Evolutionary conservation across 2,113 vertebrate species (phyloP).

Genomic region (zebrafish (Danio rerio)): DNA sequence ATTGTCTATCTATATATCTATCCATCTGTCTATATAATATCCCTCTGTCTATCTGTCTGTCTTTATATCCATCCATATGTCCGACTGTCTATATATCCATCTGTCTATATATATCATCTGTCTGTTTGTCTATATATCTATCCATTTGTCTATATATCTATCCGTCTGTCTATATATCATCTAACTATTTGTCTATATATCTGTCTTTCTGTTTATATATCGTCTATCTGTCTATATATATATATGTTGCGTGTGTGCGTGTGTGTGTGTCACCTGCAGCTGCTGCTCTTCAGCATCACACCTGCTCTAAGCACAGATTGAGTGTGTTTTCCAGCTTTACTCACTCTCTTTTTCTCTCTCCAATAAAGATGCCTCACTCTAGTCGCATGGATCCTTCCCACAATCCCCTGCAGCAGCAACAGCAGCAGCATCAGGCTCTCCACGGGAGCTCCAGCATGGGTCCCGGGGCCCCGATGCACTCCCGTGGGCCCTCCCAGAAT

Average conservation of each 20-base stretch:
- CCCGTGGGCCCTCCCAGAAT: conserved; percentile 78
- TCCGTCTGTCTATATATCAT: background rate
- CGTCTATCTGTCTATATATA: background rate
- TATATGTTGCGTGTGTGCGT: conserved; percentile 14
- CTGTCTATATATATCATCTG: background rate
- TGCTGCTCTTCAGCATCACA: conserved; percentile 2
- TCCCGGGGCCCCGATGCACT: conserved; percentile 77
- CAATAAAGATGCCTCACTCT: conserved; percentile 74
- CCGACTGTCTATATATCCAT: background rate
- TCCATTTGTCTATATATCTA: background rate
- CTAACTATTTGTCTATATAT: background rate
- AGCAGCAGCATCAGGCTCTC: conserved; percentile 76
- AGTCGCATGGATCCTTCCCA: conserved; percentile 84
- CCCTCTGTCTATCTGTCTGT: background rate
- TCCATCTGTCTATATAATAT: background rate
- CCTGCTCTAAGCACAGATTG: background rate
- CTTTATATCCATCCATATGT: background rate
- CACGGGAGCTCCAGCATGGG: conserved; percentile 71
- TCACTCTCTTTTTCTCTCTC: background rate
- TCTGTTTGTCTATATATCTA: background rate
- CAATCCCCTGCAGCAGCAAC: conserved; percentile 76
- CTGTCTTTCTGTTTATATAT: background rate
- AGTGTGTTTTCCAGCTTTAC: background rate
- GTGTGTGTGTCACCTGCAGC: conserved; percentile 36
- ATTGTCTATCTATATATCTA: background rate